These are phyloP conservation scores for Camptogramma bilineatum DNA, from an alignment of 2,888 invertebrate genomes.

Conservation along the genomic window DNA sequence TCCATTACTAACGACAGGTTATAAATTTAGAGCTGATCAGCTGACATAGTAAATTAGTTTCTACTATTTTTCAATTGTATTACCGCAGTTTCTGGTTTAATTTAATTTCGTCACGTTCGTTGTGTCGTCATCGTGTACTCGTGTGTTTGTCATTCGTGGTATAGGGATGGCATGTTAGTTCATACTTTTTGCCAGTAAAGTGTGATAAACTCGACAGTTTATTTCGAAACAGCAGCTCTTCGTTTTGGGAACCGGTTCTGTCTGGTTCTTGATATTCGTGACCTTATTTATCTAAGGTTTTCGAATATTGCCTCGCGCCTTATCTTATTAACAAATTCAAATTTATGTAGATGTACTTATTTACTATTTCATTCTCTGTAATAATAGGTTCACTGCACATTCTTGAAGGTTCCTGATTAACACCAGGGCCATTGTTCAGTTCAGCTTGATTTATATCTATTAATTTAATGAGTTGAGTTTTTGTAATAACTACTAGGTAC, in stretches of 20 bases:
- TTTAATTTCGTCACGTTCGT: background rate
- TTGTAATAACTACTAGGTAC: background rate
- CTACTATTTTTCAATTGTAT: background rate
- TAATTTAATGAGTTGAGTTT: background rate
- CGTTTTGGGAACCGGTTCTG: conserved; percentile 56
- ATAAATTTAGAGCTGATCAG: background rate
- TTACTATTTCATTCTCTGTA: background rate
- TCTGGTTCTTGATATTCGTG: conserved; percentile 57
- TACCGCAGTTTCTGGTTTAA: too few relatives aligned
- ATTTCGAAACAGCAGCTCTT: conserved; percentile 53
- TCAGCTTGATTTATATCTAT: background rate
- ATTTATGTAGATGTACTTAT: conserved; percentile 24
- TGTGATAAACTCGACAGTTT: conserved; percentile 36
- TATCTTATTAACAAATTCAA: conserved; percentile 26
- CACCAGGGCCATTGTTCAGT: conserved; percentile 26
- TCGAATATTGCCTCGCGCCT: conserved; percentile 53
- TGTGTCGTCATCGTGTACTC: too few relatives aligned
- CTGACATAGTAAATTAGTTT: conserved; percentile 8
- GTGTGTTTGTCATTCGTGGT: conserved; percentile 2
- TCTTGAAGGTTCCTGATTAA: conserved; percentile 54
- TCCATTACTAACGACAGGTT: background rate
- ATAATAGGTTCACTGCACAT: conserved; percentile 14
- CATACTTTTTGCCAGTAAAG: conserved; percentile 1
- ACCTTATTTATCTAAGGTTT: conserved; percentile 61
- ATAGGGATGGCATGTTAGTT: conserved; percentile 5